Base-by-base conservation (phyloP, 2,888 invertebrate genomes). In the Ornithoptera priamus region DNA sequence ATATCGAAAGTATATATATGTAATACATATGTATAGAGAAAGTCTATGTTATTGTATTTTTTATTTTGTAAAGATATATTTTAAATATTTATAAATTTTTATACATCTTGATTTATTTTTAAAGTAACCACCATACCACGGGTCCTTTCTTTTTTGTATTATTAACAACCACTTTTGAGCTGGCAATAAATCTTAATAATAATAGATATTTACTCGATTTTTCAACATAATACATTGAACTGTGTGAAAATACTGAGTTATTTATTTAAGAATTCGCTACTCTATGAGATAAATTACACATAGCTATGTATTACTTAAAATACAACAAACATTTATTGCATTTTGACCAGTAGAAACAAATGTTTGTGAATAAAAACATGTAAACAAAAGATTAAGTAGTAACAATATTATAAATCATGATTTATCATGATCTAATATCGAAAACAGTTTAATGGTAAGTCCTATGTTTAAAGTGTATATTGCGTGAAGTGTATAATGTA, bases 201-300 rank as follows among this genome's bases (percentile, higher is more conserved):
- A 46, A 42, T 61, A n/a, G 59, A 63, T 57, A 61, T 62, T 18
- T 42, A 62, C 56, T 58, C 46, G 46, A 63, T 36, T 59, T 50
- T 60, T 39, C 22, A 61, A 58, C 30, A 53, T 63, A 53, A 61
- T 58, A 22, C 58, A 53, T 22, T 57, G 17, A 50, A 58, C 58
- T 68, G 68, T 68, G 63, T 50, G 42, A 63, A 57, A 61, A 58
- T 62, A 58, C 5, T 62, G 62, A 57, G 24, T 42, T 58, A 24
- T 30, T n/a, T 46, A 18, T 62, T 50, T 17, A 5, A 50, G 5
- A 15, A 50, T 50, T 50, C 10, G 1, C 39, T 39, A 39, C 39
- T 68, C 57, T 59, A 24, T 24, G 59, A 59, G 24, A n/a, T 5
- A 59, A 6, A 7, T 22, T 17, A 24, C 22, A 12, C 2, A 58